Base-by-base conservation (phyloP, 2,888 invertebrate genomes). In the Latrodectus elegans region DNA sequence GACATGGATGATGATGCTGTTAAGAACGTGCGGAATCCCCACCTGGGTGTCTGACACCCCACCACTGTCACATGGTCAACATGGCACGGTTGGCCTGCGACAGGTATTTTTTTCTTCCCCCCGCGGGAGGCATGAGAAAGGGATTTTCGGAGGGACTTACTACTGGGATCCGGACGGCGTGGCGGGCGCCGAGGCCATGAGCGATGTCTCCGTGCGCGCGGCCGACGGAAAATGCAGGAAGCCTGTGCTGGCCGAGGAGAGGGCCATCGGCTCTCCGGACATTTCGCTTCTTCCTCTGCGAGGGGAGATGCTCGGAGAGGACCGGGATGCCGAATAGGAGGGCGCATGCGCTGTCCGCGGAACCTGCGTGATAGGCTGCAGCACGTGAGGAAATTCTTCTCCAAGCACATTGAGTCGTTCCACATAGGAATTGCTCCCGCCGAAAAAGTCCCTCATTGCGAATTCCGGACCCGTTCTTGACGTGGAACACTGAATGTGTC, bases 161-260 rank as follows among this genome's bases (percentile, higher is more conserved):
- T 77, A 84, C 17, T 76, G 77, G 52, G 77, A 77, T 65, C 84
- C 84, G 71, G 49, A 77, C 12, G 84, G 84, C 12, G 84, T 84
- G 55, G 72, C 84, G 15, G 84, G 84, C 38, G 84, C 84, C n/a
- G 84, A 84, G 22, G 77, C 77, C 83, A 83, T 83, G 14, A 60
- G 64, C 17, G 60, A 64, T 12, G 68, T 38, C 22, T 51, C 51
- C 14, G 83, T 64, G 17, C 64, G 70, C 64, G 65, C 73, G 53
- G 70, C 49, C 2, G 81, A 55, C 17, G 52, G 38, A 77, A 84
- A 78, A 17, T 84, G 84, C 17, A 84, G 77, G 67, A 84, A 78
- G 26, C 84, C 77, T 67, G 84, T 84, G 76, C 84, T 84, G 67
- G 84, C 84, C 17, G 84, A 84, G 51, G 84, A 84, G 77, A 70